These are phyloP conservation scores for Noctua comes DNA, from an alignment of 2,888 invertebrate species.

Conservation along the genomic window DNA sequence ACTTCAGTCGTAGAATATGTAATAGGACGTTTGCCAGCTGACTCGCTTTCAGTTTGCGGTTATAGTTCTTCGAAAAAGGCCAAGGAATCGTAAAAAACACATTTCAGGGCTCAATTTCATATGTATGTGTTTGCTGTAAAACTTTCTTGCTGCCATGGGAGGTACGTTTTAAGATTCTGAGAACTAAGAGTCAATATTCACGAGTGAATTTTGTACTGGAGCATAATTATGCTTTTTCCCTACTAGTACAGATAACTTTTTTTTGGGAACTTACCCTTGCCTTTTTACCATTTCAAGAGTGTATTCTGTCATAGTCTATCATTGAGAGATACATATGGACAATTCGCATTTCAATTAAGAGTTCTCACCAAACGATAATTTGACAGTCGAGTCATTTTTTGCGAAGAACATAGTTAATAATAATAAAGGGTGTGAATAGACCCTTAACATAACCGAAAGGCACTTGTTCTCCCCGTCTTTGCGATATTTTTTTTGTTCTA, in stretches of 20 bases:
- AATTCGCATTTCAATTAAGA: not conserved
- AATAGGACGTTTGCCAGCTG: conserved; percentile 61
- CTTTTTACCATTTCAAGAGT: not conserved
- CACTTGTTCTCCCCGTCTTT: too few relatives aligned
- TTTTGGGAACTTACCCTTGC: not conserved
- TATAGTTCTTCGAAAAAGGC: conserved; percentile 54
- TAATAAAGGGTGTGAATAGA: too few relatives aligned
- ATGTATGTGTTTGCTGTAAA: conserved; percentile 40
- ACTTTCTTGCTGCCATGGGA: conserved; percentile 9
- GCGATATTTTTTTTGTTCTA: too few relatives aligned
- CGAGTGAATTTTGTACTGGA: not conserved
- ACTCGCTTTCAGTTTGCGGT: conserved; percentile 48
- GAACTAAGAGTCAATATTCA: conserved; percentile 30
- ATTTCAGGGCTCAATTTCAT: conserved; percentile 46
- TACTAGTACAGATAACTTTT: not conserved
- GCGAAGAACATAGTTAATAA: not conserved
- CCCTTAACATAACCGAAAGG: too few relatives aligned
- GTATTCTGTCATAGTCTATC: not conserved
- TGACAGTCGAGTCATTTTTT: not conserved
- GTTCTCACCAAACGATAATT: not conserved
- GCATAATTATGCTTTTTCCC: not conserved
- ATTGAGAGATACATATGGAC: not conserved
- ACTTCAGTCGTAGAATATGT: conserved; percentile 53
- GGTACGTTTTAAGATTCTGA: conserved; percentile 40
- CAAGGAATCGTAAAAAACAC: conserved; percentile 52